Conservation (phyloP, 2,888 invertebrate species). For the Hesperia comma region DNA sequence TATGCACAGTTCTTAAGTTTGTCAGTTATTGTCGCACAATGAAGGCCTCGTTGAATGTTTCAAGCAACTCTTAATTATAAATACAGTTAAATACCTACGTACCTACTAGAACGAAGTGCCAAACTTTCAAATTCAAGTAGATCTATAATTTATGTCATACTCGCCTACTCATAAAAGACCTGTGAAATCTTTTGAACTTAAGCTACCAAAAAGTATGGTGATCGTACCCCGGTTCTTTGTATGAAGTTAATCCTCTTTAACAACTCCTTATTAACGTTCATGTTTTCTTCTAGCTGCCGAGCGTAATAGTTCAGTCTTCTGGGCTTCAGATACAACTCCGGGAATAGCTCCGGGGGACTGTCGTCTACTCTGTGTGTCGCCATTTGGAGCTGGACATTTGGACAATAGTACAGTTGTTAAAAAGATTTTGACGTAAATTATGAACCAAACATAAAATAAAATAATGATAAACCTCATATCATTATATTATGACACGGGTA, state of each 20-base stretch:
- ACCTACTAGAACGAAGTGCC: too few species aligned
- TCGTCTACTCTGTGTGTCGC: constrained; percentile 74
- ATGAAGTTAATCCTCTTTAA: constrained; percentile 84
- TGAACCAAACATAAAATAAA: not conserved
- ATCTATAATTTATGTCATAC: too few species aligned
- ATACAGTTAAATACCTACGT: too few species aligned
- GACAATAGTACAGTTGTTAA: not conserved
- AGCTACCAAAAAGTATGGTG: not conserved
- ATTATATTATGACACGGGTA: too few species aligned
- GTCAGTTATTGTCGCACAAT: too few species aligned
- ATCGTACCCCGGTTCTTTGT: constrained; percentile 81
- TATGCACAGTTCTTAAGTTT: too few species aligned
- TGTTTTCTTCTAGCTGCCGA: constrained; percentile 68
- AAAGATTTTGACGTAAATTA: not conserved
- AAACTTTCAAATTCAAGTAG: too few species aligned
- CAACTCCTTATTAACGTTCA: constrained; percentile 83
- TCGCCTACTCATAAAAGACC: too few species aligned
- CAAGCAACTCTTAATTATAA: too few species aligned
- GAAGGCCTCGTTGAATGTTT: too few species aligned
- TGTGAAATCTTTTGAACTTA: too few species aligned
- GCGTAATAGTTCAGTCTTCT: constrained; percentile 78
- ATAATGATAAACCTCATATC: too few species aligned
- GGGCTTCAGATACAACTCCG: constrained; percentile 80
- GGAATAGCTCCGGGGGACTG: constrained; percentile 79
- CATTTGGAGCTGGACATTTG: constrained; percentile 66